phyloP scores from a whole-genome alignment of 2,797 vertebrate genomes.

The Eidolon dupreanum region DNA sequence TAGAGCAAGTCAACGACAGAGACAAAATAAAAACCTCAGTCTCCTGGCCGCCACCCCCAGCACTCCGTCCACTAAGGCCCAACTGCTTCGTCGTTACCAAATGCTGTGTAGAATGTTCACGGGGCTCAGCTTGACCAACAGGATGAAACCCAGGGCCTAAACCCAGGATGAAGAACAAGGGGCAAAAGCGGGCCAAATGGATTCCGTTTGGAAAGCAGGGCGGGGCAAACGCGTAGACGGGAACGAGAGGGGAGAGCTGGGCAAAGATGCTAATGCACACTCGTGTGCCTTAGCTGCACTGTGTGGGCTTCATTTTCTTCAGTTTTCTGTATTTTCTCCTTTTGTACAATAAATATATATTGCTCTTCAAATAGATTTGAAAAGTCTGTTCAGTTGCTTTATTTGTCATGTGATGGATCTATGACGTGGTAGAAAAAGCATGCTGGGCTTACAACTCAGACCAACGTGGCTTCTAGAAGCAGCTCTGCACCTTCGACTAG shows the following conservation, averaged over 20 bases:
- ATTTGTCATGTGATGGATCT: neutral
- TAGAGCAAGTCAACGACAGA: neutral
- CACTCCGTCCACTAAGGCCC: neutral
- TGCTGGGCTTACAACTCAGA: neutral
- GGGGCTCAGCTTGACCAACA: neutral
- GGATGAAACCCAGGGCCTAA: neutral
- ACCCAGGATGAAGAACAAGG: neutral
- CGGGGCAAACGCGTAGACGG: neutral
- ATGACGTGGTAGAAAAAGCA: neutral
- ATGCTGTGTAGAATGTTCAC: neutral
- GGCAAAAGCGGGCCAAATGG: neutral
- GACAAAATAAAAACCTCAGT: neutral
- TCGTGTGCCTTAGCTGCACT: neutral
- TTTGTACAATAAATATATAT: neutral
- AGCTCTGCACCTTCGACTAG: neutral
- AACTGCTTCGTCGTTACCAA: neutral
- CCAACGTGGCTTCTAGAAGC: neutral
- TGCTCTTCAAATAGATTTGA: constrained; percentile 26
- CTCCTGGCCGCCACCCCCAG: neutral
- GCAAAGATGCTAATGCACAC: neutral
- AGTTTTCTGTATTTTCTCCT: constrained; percentile 30
- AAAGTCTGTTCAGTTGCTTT: neutral
- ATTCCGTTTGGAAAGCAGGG: neutral
- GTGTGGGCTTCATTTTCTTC: neutral
- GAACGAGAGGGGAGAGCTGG: neutral